phyloP scores from a whole-genome alignment of 2,888 invertebrate species.

The Monoplex corrugatus region DNA sequence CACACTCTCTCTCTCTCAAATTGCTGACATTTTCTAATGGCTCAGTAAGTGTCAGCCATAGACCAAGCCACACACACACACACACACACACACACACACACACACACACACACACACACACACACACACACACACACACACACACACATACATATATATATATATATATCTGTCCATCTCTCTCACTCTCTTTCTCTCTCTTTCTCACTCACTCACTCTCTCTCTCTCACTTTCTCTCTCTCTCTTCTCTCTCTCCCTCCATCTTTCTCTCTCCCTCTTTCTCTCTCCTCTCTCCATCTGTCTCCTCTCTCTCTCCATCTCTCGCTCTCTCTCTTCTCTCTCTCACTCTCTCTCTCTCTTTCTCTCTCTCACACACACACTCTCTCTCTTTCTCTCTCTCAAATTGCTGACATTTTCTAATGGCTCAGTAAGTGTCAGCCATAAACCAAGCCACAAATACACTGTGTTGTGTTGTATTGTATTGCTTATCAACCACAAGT shows the following conservation, averaged over 20 bases:
- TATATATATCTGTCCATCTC: background rate
- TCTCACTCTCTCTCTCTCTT: background rate
- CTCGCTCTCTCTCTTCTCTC: too few species aligned
- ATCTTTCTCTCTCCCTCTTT: too few species aligned
- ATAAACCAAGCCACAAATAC: background rate
- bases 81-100: slow-evolving; percentile 22
- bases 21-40: too few species aligned
- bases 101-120: slow-evolving; percentile 28
- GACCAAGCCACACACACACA: background rate
- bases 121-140: slow-evolving; percentile 5
- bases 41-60: too few species aligned
- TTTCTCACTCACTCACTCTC: background rate
- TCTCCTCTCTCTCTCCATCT: too few species aligned
- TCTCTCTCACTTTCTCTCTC: background rate
- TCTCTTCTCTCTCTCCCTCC: too few species aligned
- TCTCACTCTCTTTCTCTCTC: background rate
- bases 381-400: background rate
- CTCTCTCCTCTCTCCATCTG: too few species aligned
- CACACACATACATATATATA: slow-evolving; percentile 6
- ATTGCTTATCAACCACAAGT: background rate
- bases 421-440: background rate
- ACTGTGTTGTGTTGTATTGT: background rate
- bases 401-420: too few species aligned
- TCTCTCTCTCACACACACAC: background rate
- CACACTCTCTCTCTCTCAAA: background rate